Base-by-base conservation (phyloP, 2,113 vertebrate species). In the Xyrauchen texanus region DNA sequence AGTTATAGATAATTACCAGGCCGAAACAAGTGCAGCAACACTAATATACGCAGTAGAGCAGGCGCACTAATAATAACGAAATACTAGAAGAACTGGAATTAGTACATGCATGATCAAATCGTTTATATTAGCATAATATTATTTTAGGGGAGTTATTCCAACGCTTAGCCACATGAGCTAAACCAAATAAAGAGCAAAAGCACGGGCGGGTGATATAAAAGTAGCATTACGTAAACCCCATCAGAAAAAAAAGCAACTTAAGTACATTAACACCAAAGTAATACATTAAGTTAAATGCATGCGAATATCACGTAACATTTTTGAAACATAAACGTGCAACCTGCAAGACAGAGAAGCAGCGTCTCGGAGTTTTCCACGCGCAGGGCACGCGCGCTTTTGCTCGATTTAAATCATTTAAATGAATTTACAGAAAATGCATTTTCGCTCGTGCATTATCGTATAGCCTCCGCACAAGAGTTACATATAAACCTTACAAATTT, bases 111-210 rank as follows among this genome's bases (percentile, higher is more conserved):
- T 42, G 11, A 42, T 13, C 2, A 7, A 3, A 53, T 4, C 0
- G 8, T 34, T 10, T 57, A 58, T n/a, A 58, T 10, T 4, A 15
- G 0, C 45, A 5, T n/a, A 10, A 58, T 46, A 9, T 15, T 34
- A 34, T 34, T 1, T 34, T 34, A 4, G 0, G 47, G 4, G 7
- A 58, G 34, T 9, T 13, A n/a, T 44, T 16, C 51, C 62, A 15
- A 46, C 6, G 71, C 57, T 21, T 74, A 74, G 71, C 71, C 46
- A 34, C 71, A 12, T 5, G 10, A 51, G 58, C 71, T 63, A 63
- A 74, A 3, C 15, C n/a, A 8, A 7, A 13, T 2, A 49, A 0
- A 8, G 5, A 49, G 52, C 10, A 10, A 58, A 15, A 58, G 55
- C 55, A 58, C 44, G 1, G 21, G 9, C 3, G 44, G 6, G n/a